Conservation (phyloP, 2,888 invertebrate species). For the Orgyia antiqua region DNA sequence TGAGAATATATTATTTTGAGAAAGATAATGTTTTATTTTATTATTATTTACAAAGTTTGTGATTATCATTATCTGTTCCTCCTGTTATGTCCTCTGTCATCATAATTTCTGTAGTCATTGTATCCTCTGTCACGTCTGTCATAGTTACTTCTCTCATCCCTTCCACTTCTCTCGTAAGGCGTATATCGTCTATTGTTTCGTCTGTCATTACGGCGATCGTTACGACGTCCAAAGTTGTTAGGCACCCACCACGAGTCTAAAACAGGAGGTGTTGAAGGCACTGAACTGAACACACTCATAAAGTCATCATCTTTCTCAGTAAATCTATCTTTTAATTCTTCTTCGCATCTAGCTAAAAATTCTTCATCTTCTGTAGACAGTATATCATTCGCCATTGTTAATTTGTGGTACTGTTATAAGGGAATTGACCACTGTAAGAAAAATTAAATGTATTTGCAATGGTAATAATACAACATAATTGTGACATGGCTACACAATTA, state of each 20-base stretch:
- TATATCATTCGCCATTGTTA: constrained; percentile 39
- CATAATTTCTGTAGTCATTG: constrained; percentile 12
- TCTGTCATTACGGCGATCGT: constrained; percentile 43
- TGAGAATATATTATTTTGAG: constrained; percentile 77
- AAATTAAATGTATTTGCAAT: no score
- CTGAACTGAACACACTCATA: constrained; percentile 63
- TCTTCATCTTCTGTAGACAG: constrained; percentile 77
- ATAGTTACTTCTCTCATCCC: constrained; percentile 14
- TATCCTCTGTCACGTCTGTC: constrained; percentile 4
- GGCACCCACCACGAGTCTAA: constrained; percentile 75
- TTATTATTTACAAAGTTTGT: constrained; percentile 32
- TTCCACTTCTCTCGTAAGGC: constrained; percentile 27
- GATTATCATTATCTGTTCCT: constrained; percentile 19
- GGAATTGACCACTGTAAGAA: constrained; percentile 44
- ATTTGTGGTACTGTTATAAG: constrained; percentile 20
- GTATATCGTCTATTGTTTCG: constrained; percentile 22
- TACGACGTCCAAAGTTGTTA: constrained; percentile 41
- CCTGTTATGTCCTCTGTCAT: constrained; percentile 17
- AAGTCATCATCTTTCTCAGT: constrained; percentile 81
- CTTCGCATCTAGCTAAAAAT: constrained; percentile 80
- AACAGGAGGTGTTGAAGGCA: constrained; percentile 74
- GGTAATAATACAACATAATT: neutral
- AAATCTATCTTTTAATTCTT: constrained; percentile 79
- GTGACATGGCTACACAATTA: no score
- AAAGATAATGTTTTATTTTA: constrained; percentile 35